Conservation (phyloP, 2,888 invertebrate genomes). For the Diarsia dahlii region DNA sequence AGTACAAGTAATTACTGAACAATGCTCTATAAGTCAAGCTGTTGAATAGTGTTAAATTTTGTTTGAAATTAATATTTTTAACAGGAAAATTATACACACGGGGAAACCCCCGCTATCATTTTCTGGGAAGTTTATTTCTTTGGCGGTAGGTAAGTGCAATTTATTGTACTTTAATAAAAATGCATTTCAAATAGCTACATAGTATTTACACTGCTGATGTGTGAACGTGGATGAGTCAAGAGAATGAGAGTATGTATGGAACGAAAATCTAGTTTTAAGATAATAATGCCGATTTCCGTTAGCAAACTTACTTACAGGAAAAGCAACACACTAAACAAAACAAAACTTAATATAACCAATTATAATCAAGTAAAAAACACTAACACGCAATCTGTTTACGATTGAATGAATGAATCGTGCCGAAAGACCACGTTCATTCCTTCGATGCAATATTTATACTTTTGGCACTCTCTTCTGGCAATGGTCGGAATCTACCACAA, state of each 20-base stretch:
- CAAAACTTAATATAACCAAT: not conserved
- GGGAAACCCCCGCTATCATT: not conserved
- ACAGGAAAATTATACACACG: slow-evolving; percentile 9
- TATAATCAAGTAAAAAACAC: not conserved
- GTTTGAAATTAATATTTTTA: not conserved
- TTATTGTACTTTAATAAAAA: not conserved
- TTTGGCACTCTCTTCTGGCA: slow-evolving; percentile 68
- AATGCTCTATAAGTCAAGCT: not conserved
- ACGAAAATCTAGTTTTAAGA: not conserved
- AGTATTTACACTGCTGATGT: too few relatives aligned
- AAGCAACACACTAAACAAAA: not conserved
- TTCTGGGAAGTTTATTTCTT: not conserved
- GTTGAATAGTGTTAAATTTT: not conserved
- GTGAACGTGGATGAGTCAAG: too few relatives aligned
- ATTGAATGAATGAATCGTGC: slow-evolving; percentile 34
- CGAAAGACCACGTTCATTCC: slow-evolving; percentile 25
- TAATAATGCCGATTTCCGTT: not conserved
- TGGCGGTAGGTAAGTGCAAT: not conserved
- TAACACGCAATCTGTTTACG: slow-evolving; percentile 26
- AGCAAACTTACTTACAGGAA: not conserved
- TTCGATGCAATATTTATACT: slow-evolving; percentile 39
- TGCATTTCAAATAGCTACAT: too few relatives aligned
- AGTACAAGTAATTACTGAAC: not conserved
- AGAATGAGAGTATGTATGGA: too few relatives aligned
- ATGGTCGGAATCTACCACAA: slow-evolving; percentile 46